Conservation (phyloP, 2,113 vertebrate species). For the Oncorhynchus kisutch region DNA sequence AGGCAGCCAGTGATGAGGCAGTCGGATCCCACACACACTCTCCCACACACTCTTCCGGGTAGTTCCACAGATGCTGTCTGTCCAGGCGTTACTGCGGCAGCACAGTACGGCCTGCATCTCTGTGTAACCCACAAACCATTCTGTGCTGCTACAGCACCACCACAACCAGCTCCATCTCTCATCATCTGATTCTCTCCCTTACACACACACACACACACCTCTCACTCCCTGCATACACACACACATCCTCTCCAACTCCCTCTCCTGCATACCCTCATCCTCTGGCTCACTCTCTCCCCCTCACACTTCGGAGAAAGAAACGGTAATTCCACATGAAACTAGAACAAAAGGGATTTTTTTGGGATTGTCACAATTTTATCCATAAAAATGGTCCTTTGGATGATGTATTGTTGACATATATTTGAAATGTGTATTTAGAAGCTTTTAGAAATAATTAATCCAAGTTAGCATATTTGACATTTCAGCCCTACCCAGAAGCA, state of each 20-base stretch:
- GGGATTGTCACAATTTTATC: too few relatives aligned
- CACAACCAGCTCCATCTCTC: slow-evolving; percentile 28
- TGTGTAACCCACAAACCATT: slow-evolving; percentile 99
- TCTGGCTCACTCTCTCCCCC: slow-evolving; percentile 10
- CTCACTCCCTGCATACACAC: too few relatives aligned
- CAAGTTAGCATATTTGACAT: too few relatives aligned
- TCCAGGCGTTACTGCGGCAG: slow-evolving; percentile 93
- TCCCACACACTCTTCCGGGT: not conserved
- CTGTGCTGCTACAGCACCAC: slow-evolving; percentile 98
- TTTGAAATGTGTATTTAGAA: too few relatives aligned
- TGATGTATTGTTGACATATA: too few relatives aligned
- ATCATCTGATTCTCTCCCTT: not conserved
- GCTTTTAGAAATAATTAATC: too few relatives aligned
- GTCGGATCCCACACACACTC: not conserved
- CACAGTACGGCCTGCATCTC: slow-evolving; percentile 98
- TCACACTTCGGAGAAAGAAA: not conserved
- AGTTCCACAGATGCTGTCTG: slow-evolving; percentile 42
- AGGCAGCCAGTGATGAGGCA: slow-evolving; percentile 71
- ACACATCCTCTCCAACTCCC: not conserved
- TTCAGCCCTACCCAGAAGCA: too few relatives aligned
- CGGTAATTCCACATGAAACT: too few relatives aligned
- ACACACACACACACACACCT: too few relatives aligned
- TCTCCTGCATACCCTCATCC: slow-evolving; percentile 2
- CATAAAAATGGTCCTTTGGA: too few relatives aligned
- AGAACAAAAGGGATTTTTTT: too few relatives aligned